Conservation (phyloP, 1,140 invertebrate species). For the Anastrepha obliqua region DNA sequence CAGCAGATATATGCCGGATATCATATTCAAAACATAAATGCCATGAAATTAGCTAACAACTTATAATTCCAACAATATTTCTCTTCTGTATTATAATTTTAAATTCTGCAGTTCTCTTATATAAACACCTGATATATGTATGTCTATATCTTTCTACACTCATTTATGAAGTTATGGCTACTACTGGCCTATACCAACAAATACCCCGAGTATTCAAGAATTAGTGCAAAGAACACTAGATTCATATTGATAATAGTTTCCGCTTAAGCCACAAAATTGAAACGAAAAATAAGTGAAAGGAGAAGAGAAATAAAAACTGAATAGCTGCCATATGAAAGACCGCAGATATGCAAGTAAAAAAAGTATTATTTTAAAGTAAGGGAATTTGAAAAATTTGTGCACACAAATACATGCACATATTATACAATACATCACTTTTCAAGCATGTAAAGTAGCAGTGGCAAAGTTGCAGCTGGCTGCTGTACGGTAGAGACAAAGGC, state of each 20-base stretch:
- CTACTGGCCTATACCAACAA: too few relatives aligned
- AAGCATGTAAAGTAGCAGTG: background rate
- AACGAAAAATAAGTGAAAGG: background rate
- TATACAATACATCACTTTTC: background rate
- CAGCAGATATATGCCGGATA: too few relatives aligned
- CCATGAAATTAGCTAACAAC: too few relatives aligned
- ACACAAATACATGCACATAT: too few relatives aligned
- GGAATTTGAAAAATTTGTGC: background rate
- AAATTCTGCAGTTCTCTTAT: too few relatives aligned
- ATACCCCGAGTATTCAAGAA: background rate
- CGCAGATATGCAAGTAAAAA: background rate
- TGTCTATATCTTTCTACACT: too few relatives aligned
- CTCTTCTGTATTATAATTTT: too few relatives aligned
- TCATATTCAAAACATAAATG: too few relatives aligned
- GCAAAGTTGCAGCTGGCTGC: background rate
- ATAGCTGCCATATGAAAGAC: too few relatives aligned
- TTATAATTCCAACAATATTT: too few relatives aligned
- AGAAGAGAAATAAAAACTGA: background rate
- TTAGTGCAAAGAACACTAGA: conserved; percentile 10
- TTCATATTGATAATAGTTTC: conserved; percentile 14
- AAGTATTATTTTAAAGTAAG: background rate
- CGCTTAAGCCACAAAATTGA: background rate
- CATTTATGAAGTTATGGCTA: too few relatives aligned
- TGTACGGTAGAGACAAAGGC: background rate
- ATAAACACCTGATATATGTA: too few relatives aligned